These are phyloP conservation scores for Stictocephala bisonia DNA, from an alignment of 2,888 invertebrate species.

Conservation along the genomic window DNA sequence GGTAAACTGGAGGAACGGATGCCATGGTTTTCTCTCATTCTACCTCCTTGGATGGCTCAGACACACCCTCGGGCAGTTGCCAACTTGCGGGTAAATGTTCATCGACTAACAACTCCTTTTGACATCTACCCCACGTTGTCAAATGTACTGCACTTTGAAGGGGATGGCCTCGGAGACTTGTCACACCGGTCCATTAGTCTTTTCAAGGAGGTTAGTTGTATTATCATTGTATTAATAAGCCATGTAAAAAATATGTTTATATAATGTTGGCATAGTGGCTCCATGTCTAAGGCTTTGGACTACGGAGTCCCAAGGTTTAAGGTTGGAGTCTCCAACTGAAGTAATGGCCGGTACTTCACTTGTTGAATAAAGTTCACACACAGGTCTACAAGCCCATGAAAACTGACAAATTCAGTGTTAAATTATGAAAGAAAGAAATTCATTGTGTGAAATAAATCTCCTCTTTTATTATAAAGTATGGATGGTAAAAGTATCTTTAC, in stretches of 20 bases:
- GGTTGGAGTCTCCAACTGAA: no score
- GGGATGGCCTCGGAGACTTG: conserved; percentile 67
- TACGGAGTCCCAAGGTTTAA: no score
- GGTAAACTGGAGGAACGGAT: conserved; percentile 93
- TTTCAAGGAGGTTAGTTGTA: conserved; percentile 69
- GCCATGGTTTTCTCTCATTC: conserved; percentile 84
- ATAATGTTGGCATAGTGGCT: conserved; percentile 55
- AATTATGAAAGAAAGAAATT: no score
- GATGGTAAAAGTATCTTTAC: no score
- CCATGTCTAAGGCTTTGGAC: no score
- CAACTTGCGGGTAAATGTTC: conserved; percentile 74
- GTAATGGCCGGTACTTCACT: no score
- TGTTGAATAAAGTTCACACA: no score
- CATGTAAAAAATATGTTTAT: not conserved
- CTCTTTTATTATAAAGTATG: no score
- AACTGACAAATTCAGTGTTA: no score
- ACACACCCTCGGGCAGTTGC: conserved; percentile 66
- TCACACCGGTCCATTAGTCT: conserved; percentile 71
- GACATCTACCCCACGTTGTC: conserved; percentile 87
- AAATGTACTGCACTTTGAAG: conserved; percentile 71
- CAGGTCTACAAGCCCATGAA: no score
- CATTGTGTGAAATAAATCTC: no score
- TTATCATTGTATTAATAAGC: not conserved
- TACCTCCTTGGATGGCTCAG: conserved; percentile 76
- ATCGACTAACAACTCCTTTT: conserved; percentile 85